Evolutionary conservation across 2,797 vertebrate genomes (phyloP), one percentile per base, ranked within the genome.

Genomic region (Peromyscus melanophrys): DNA sequence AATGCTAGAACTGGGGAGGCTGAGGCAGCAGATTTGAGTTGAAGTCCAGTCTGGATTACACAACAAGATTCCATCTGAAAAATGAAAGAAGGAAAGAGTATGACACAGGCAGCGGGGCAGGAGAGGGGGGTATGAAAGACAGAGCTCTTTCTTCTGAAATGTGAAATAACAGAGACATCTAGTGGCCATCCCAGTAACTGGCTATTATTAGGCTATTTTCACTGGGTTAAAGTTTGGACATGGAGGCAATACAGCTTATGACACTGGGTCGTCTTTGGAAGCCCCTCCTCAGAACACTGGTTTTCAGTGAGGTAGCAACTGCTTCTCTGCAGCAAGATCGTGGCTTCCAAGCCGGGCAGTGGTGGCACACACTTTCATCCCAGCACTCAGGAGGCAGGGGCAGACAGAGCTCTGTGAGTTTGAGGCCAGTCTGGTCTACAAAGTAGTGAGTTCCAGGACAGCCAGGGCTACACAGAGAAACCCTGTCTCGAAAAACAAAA

Each of bases 121-220:
- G 16, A 31, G 59, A 31, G 16, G 29, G 19, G 27, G 2, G 10
- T 27, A 6, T 13, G 67, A 59, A 37, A 75, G 16, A 71, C 49
- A 17, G 2, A 88, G 2, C 7, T n/a, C 27, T 92, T 57, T 91
- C 37, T 91, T 94, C 19, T 40, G 89, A 94, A 96, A 83, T 16
- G 31, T 61, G 49, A 96, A 13, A 52, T 84, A 96, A 96, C 23
- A 97, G 97, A 77, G 97, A 96, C 97, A 97, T 90, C 97, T 98
- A 95, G 95, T 92, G 97, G 96, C 82, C 92, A 16, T 21, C 85
- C 34, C 13, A 83, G 78, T 71, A 86, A 90, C 88, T n/a, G 16
- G 19, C 93, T 86, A 93, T 89, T 55, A 65, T 46, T 80, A 82
- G 6, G 10, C 31, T 69, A 40, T 78, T 94, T 94, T 96, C 21